These are phyloP conservation scores for Hypolimnas misippus DNA, from an alignment of 2,888 invertebrate genomes.

Conservation along the genomic window DNA sequence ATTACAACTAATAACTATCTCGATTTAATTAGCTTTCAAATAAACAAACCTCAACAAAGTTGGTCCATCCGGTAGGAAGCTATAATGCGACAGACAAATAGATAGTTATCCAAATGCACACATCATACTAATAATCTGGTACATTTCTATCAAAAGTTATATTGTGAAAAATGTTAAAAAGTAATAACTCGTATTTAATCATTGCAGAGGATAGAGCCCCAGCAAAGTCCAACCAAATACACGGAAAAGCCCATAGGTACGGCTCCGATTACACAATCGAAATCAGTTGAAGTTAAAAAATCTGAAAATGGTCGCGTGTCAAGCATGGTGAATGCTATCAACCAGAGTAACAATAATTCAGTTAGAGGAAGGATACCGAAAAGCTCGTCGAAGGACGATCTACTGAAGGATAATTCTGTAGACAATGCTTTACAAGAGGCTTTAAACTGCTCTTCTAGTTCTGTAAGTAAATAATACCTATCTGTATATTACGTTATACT, in stretches of 20 bases:
- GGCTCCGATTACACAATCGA: conserved; percentile 46
- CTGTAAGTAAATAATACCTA: conserved; percentile 64
- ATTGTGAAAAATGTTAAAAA: no score
- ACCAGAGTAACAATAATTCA: conserved; percentile 57
- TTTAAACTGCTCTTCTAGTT: conserved; percentile 74
- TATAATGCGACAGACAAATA: no score
- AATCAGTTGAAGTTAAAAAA: conserved; percentile 53
- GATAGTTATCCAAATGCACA: no score
- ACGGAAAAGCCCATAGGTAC: conserved; percentile 71
- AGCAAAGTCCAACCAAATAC: conserved; percentile 74
- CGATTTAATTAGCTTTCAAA: no score
- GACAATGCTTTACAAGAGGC: conserved; percentile 71
- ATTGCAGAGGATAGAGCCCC: conserved; percentile 76
- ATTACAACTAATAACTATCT: no score
- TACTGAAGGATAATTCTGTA: conserved; percentile 64
- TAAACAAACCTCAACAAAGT: no score
- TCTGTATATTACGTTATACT: no score
- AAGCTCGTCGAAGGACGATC: conserved; percentile 76
- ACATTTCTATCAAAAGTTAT: no score
- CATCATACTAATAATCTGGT: no score
- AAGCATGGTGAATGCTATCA: conserved; percentile 75
- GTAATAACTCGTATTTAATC: no score
- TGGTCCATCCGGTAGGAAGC: no score
- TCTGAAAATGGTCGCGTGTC: conserved; percentile 75
- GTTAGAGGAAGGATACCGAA: conserved; percentile 71